A percentile compares a stretch with the other conserved stretches of the same genome.
Evolutionary conservation across 2,797 vertebrate species (phyloP).

Genomic region (Hydrocynus forskahlii): DNA sequence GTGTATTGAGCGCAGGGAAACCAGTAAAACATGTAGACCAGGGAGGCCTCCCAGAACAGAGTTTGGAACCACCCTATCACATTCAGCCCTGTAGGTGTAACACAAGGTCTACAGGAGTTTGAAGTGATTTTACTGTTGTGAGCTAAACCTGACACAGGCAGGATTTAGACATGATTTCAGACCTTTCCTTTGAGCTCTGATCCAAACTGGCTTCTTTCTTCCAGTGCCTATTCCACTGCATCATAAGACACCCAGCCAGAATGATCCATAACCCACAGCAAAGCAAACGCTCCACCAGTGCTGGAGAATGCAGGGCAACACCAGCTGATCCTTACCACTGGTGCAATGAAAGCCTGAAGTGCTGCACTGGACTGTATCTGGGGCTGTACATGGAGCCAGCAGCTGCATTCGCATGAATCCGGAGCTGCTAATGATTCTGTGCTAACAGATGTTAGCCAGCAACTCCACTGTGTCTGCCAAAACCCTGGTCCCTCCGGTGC

Average conservation of each 20-base stretch:
- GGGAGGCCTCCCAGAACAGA: too few relatives aligned
- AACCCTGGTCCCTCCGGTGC: slow-evolving; percentile 62
- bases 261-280: background rate
- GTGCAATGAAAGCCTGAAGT: slow-evolving; percentile 14
- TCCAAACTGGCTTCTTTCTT: slow-evolving; percentile 1
- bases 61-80: too few relatives aligned
- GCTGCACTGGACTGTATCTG: slow-evolving; percentile 21
- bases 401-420: slow-evolving; percentile 59
- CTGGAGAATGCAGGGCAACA: background rate
- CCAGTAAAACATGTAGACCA: too few relatives aligned
- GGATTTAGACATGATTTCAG: background rate
- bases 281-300: slow-evolving; percentile 9
- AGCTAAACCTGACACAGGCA: background rate
- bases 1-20: too few relatives aligned
- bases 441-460: slow-evolving; percentile 82
- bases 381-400: slow-evolving; percentile 68
- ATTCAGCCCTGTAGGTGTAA: too few relatives aligned
- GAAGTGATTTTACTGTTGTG: background rate
- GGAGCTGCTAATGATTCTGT: slow-evolving; percentile 74
- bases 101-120: too few relatives aligned
- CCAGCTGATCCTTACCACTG: slow-evolving; percentile 1
- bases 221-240: background rate
- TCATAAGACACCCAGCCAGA: background rate
- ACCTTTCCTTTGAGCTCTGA: background rate
- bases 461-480: slow-evolving; percentile 75